Evolutionary conservation across 1,140 invertebrate species (phyloP), one percentile per base, ranked within the genome.

Genomic region (Plodia interpunctella): DNA sequence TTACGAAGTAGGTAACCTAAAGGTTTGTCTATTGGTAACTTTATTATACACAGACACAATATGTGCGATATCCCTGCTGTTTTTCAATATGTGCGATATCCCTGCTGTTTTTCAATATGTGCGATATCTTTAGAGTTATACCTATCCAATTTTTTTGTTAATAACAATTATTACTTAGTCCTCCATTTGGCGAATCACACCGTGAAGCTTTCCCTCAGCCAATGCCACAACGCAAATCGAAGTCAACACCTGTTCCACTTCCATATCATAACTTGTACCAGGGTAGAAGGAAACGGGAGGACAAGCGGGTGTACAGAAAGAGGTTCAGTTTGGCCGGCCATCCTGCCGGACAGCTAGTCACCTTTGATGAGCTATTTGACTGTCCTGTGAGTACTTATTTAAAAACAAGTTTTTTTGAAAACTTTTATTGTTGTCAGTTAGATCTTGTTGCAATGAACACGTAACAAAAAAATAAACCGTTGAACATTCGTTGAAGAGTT

Each of bases 181-280:
- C 38, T 15, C 2, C 38, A 2, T 44, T 44, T 44, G 0, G 9
- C 2, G 3, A 44, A 15, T n/a, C 10, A 17, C 13, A n/a, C 5
- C 38, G 38, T 2, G 38, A 44, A 4, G 38, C 38, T 15, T 63
- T 74, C 44, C 77, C 77, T 2, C 62, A 74, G 38, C 65, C 72
- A 8, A 32, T 82, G 11, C 69, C 66, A 9, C 38, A 0, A 21
- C 61, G 2, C 18, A 54, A 5, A 63, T 28, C 1, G 21, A 13
- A 10, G 20, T 0, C 20, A 35, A 9, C 2, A 10, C 59, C 55
- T 32, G 28, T 72, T 0, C 50, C 57, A 6, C 55, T 66, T 0
- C 68, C 78, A 0, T 77, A 69, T 32, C 53, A 61, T 2, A 74
- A 49, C 30, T 13, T 84, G 0, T 78, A 74, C 57, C 81, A 83